A percentile compares a stretch with the other conserved stretches of the same genome.
Conservation (phyloP, 2,888 invertebrate genomes). For the Diaphora mendica region DNA sequence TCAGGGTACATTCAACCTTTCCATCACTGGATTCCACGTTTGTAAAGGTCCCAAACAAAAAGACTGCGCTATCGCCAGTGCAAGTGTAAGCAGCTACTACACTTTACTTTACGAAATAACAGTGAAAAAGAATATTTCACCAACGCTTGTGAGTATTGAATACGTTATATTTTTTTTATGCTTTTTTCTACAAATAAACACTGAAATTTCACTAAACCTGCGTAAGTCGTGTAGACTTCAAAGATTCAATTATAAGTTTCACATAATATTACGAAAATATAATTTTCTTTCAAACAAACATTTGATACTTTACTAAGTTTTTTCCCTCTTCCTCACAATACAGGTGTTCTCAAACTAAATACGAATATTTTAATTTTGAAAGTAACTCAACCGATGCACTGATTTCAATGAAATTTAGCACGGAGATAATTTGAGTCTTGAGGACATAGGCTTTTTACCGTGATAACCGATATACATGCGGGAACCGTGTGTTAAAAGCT, state of each 20-base stretch:
- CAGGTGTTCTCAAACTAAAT: too few relatives aligned
- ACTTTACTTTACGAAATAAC: constrained; percentile 39
- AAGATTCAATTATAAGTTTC: not conserved
- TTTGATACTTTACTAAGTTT: not conserved
- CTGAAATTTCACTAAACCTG: not conserved
- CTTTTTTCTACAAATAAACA: not conserved
- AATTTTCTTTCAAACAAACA: not conserved
- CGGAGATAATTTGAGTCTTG: too few relatives aligned
- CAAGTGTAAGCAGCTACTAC: constrained; percentile 28
- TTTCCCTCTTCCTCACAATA: not conserved
- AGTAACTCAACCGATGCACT: too few relatives aligned
- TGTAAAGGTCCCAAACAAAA: constrained; percentile 46
- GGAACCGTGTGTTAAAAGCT: too few relatives aligned
- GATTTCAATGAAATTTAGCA: too few relatives aligned
- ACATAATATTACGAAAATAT: not conserved
- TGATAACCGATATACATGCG: too few relatives aligned
- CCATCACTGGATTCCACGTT: constrained; percentile 26
- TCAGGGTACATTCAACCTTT: constrained; percentile 44
- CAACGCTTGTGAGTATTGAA: constrained; percentile 50
- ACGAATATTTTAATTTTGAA: too few relatives aligned
- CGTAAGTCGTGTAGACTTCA: not conserved
- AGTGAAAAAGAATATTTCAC: constrained; percentile 47
- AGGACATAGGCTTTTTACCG: too few relatives aligned
- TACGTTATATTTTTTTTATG: not conserved
- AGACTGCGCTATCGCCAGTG: constrained; percentile 34